Evolutionary conservation across 2,797 vertebrate species (phyloP).

Genomic region (Danio kyathit): DNA sequence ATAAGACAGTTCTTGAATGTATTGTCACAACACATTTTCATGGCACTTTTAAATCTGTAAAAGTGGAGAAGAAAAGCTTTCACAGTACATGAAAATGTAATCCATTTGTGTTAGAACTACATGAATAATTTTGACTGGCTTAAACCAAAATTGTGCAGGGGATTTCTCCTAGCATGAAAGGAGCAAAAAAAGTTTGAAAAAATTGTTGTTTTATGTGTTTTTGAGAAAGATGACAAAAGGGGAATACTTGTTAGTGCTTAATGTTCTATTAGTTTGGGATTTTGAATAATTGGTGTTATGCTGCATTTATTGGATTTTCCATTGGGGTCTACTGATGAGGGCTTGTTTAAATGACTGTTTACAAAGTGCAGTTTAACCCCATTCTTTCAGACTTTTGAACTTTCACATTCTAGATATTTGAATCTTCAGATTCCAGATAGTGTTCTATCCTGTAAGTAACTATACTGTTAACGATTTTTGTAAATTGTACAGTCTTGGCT

Average conservation of each 20-base stretch:
- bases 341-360: background rate
- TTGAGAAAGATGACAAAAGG: background rate
- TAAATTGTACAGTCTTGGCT: no score
- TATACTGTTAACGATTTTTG: no score
- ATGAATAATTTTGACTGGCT: background rate
- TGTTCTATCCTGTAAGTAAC: no score
- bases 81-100: background rate
- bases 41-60: background rate
- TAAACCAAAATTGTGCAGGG: background rate
- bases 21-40: background rate
- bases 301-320: background rate
- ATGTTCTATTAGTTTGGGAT: background rate
- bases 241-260: background rate
- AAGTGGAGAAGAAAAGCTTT: background rate
- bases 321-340: background rate
- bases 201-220: background rate
- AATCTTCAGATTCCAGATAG: no score
- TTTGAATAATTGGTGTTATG: background rate
- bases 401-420: no score
- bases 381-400: background rate
- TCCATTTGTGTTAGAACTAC: background rate
- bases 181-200: background rate
- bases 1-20: background rate
- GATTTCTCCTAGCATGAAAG: background rate
- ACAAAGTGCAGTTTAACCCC: background rate